These are phyloP conservation scores for Phymatocera aterrima DNA, from an alignment of 2,888 invertebrate species.

Conservation along the genomic window DNA sequence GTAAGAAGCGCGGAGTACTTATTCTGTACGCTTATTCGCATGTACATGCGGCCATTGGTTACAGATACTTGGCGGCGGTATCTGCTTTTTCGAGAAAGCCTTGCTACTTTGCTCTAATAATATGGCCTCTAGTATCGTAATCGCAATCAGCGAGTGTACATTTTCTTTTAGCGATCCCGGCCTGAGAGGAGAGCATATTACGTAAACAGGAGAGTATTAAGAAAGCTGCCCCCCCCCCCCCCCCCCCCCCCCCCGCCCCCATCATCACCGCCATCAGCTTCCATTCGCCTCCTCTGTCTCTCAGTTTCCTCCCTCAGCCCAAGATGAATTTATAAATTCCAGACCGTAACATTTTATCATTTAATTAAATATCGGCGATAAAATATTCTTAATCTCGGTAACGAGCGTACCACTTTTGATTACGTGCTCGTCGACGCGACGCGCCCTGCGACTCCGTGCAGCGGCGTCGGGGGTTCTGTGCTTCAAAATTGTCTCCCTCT, in stretches of 20 bases:
- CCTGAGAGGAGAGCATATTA: slow-evolving; percentile 47
- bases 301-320: slow-evolving; percentile 22
- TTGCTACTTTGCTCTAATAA: slow-evolving; percentile 49
- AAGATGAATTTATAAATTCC: slow-evolving; percentile 60
- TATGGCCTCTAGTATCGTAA: slow-evolving; percentile 55
- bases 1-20: background rate
- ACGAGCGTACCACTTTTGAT: slow-evolving; percentile 57
- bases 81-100: slow-evolving; percentile 9
- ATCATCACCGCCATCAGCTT: slow-evolving; percentile 34
- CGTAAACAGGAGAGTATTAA: slow-evolving; percentile 52
- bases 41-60: slow-evolving; percentile 17
- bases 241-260: slow-evolving; percentile 21
- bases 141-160: slow-evolving; percentile 56
- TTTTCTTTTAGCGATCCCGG: slow-evolving; percentile 53
- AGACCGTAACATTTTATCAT: slow-evolving; percentile 60
- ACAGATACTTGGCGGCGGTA: slow-evolving; percentile 26
- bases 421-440: slow-evolving; percentile 43
- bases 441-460: background rate
- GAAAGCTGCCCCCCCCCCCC: slow-evolving; percentile 40
- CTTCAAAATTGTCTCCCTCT: slow-evolving; percentile 32
- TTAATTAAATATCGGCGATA: slow-evolving; percentile 68
- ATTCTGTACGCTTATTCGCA: too few species aligned
- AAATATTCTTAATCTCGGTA: slow-evolving; percentile 64
- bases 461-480: background rate
- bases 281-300: slow-evolving; percentile 1